Evolutionary conservation across 2,797 vertebrate genomes (phyloP).

Genomic region (Sarcoramphus papa): DNA sequence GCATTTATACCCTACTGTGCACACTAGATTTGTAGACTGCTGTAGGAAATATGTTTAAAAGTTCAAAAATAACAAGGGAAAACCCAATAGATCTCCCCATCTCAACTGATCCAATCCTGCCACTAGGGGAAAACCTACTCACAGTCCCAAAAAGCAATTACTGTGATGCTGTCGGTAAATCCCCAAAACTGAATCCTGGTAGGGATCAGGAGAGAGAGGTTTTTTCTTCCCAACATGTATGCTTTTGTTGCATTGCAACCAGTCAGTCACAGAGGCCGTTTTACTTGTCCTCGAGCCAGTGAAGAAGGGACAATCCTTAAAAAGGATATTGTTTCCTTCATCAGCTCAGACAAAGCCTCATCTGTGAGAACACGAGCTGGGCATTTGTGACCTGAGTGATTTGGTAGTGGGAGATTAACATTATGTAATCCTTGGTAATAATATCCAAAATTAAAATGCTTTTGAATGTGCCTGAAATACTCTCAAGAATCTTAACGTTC

Average conservation of each 20-base stretch:
- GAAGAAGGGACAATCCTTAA: not conserved
- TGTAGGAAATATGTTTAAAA: not conserved
- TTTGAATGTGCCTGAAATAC: not conserved
- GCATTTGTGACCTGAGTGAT: not conserved
- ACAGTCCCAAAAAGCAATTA: not conserved
- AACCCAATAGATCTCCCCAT: not conserved
- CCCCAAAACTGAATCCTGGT: not conserved
- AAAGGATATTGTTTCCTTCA: not conserved
- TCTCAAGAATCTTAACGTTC: constrained; percentile 6
- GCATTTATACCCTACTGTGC: not conserved
- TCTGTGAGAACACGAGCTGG: not conserved
- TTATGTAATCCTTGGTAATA: not conserved
- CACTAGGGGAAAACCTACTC: not conserved
- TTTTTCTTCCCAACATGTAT: not conserved
- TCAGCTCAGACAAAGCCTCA: not conserved
- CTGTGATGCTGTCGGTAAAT: not conserved
- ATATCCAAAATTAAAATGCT: not conserved
- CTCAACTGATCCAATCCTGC: not conserved
- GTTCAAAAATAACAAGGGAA: not conserved
- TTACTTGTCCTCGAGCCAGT: not conserved
- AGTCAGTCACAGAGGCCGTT: not conserved
- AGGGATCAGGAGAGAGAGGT: not conserved
- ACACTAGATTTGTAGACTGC: not conserved
- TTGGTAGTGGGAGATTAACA: not conserved
- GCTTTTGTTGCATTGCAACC: not conserved